A percentile compares a stretch with the other conserved stretches of the same genome.
phyloP scores from a whole-genome alignment of 2,113 vertebrate genomes.

The Protobothrops flavoviridis region DNA sequence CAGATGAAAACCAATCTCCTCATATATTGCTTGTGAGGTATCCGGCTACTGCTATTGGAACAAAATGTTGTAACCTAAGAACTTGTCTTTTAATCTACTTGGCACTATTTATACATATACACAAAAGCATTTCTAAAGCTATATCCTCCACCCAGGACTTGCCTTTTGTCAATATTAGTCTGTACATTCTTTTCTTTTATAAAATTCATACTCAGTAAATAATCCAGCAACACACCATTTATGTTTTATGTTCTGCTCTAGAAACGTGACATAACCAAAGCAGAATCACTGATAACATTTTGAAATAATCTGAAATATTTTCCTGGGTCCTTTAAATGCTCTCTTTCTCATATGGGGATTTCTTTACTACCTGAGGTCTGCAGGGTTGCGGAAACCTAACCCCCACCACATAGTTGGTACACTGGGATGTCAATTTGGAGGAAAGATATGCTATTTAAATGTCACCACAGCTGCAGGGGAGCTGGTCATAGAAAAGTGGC shows the following conservation, averaged over 20 bases:
- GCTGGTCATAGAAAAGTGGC: neutral
- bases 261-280: neutral
- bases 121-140: neutral
- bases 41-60: neutral
- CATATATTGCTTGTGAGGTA: neutral
- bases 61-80: neutral
- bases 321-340: neutral
- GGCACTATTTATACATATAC: neutral
- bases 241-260: neutral
- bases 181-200: neutral
- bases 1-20: neutral
- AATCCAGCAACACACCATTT: neutral
- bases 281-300: neutral
- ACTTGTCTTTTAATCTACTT: neutral
- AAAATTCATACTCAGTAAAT: neutral
- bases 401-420: neutral
- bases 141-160: neutral
- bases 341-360: neutral
- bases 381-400: neutral
- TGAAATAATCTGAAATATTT: neutral
- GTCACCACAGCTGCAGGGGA: neutral
- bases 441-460: neutral
- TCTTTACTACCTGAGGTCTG: neutral
- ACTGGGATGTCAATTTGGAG: neutral
- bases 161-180: slow-evolving; percentile 29